phyloP scores from a whole-genome alignment of 2,888 invertebrate genomes.

The Horisme vitalbata region DNA sequence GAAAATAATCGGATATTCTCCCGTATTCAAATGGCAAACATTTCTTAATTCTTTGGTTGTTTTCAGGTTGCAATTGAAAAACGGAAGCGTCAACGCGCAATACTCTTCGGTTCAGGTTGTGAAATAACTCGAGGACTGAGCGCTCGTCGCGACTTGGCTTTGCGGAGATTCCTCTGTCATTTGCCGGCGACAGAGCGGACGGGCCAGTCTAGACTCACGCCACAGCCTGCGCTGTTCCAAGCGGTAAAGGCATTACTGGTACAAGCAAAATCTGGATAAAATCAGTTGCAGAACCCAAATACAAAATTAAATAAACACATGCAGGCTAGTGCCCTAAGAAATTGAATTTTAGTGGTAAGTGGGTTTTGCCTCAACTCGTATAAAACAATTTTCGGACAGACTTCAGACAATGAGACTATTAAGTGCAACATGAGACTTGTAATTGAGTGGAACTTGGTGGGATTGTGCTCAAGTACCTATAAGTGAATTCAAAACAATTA shows the following conservation, averaged over 20 bases:
- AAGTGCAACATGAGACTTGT: constrained; percentile 10
- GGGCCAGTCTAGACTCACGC: constrained; percentile 69
- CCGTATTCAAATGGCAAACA: too few species aligned
- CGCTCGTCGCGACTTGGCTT: constrained; percentile 89
- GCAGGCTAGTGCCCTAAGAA: background rate
- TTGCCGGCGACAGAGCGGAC: constrained; percentile 85
- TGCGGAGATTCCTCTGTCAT: constrained; percentile 87
- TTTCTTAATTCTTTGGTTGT: too few species aligned
- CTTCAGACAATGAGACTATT: constrained; percentile 7
- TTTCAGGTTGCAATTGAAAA: constrained; percentile 84
- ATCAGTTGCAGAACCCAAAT: background rate
- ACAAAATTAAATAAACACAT: background rate
- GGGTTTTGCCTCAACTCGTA: constrained; percentile 2
- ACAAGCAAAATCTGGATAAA: constrained; percentile 70
- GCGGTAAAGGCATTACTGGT: constrained; percentile 79
- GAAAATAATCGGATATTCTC: too few species aligned
- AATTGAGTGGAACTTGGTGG: constrained; percentile 19
- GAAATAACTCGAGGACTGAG: constrained; percentile 90
- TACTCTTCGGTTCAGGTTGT: constrained; percentile 89
- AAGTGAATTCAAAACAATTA: constrained; percentile 11
- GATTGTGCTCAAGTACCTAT: constrained; percentile 15
- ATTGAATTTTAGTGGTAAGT: constrained; percentile 6
- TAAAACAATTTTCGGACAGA: background rate
- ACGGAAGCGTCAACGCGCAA: constrained; percentile 83
- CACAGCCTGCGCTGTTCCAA: constrained; percentile 78